Conservation (phyloP, 2,113 vertebrate genomes). For the Pseudonaja textilis region DNA sequence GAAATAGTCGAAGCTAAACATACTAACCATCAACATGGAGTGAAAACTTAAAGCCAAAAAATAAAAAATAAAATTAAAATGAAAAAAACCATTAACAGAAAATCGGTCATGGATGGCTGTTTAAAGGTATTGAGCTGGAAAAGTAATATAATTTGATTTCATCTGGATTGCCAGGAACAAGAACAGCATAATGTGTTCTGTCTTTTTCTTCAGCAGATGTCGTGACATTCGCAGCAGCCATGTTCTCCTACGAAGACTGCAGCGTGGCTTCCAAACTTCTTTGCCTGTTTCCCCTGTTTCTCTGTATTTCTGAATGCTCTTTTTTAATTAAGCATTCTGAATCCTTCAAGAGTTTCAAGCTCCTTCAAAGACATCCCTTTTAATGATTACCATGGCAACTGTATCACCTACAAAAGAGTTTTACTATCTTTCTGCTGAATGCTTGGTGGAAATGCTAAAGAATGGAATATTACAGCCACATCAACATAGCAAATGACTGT, state of each 20-base stretch:
- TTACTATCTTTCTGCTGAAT: fast-evolving
- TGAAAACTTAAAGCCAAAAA: neutral
- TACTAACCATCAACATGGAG: neutral
- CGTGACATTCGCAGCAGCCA: neutral
- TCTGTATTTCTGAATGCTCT: neutral
- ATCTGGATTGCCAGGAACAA: neutral
- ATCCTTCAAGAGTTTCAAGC: neutral
- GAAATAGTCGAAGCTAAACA: neutral
- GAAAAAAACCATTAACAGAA: neutral
- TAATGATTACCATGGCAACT: neutral
- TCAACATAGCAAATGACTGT: neutral
- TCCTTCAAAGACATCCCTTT: neutral
- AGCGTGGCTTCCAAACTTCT: neutral
- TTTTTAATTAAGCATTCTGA: neutral
- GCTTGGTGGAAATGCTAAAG: neutral
- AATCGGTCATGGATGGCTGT: neutral
- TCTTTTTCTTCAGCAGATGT: neutral
- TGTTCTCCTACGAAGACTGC: neutral
- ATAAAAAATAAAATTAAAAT: neutral
- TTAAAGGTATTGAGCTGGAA: neutral
- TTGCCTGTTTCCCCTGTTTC: neutral
- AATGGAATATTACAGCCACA: neutral
- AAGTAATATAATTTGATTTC: neutral
- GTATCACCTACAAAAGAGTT: fast-evolving
- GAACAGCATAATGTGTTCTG: neutral